Evolutionary conservation across 2,888 invertebrate species (phyloP), one percentile per base, ranked within the genome.

Genomic region (Scaptomyza tumidula): DNA sequence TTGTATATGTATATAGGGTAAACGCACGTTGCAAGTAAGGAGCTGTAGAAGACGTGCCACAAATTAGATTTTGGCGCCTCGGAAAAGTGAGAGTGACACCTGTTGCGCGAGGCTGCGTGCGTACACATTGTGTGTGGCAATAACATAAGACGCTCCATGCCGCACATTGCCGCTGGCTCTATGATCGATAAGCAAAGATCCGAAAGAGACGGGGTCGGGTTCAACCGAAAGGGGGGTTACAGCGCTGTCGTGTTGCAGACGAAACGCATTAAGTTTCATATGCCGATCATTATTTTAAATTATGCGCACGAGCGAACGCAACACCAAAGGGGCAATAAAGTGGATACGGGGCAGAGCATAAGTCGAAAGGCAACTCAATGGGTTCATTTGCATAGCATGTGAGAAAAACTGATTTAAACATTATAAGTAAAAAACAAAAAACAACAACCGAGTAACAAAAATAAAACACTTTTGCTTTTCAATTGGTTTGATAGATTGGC

Each of bases 251-350:
- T 48, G 57, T 35, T 62, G 59, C 73, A 74, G 82, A 78, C 88
- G 78, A 87, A 86, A 83, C 86, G 78, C 88, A 86, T 84, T 86
- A 86, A 84, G 78, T 86, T 86, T 77, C 84, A 88, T 88, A 73
- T 75, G 78, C 78, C 67, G 86, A 73, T 86, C 83, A 84, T 84
- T 84, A 84, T 86, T 88, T 88, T 86, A 84, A 83, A 84, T 84
- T 84, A 84, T 88, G 83, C 83, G 80, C 88, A 87, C 86, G 86
- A 82, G 88, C 88, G 86, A 78, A 66, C 87, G 44, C 48, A 27
- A 14, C 68, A 27, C 24, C n/a, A 39, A 52, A 16, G 16, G 16
- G 35, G 48, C 11, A 9, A 35, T 16, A 11, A 35, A 43, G 39
- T 33, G 48, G 41, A 53, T 49, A 54, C 44, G 65, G 49, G 64